A percentile compares a stretch with the other conserved stretches of the same genome.
phyloP scores from a whole-genome alignment of 2,888 invertebrate species.

The Epinotia ramella region DNA sequence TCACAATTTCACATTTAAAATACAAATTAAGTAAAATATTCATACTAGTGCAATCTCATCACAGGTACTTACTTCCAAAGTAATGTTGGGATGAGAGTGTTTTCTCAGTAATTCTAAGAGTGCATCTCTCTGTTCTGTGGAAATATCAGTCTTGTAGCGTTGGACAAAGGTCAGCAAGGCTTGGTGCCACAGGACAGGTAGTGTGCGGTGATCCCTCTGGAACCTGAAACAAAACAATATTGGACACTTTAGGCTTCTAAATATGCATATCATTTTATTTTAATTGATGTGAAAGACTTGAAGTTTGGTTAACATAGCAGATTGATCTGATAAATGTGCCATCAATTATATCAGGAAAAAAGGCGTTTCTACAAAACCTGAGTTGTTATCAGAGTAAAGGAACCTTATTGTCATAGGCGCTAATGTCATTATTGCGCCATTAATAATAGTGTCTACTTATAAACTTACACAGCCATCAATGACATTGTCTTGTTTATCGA shows the following conservation, averaged over 20 bases:
- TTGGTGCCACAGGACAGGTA: slow-evolving; percentile 99
- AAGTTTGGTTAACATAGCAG: neutral
- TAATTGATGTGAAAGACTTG: neutral
- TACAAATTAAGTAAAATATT: no score
- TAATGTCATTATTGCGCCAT: no score
- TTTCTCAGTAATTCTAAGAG: slow-evolving; percentile 91
- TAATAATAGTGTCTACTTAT: no score
- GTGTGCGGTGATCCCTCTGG: slow-evolving; percentile 90
- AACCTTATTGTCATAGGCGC: no score
- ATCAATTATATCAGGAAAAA: no score
- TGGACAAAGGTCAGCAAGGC: slow-evolving; percentile 96
- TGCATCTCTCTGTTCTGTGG: slow-evolving; percentile 95
- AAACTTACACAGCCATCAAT: no score
- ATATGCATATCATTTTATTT: neutral
- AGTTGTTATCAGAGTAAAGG: no score
- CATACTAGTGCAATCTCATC: no score
- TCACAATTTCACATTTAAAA: no score
- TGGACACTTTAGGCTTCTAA: neutral
- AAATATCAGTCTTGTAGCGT: slow-evolving; percentile 97
- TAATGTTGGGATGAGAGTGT: slow-evolving; percentile 90
- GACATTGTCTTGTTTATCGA: no score
- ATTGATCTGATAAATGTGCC: no score
- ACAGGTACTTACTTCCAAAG: slow-evolving; percentile 82
- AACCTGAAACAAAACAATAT: slow-evolving; percentile 86
- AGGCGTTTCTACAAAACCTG: no score